Evolutionary conservation across 2,888 invertebrate genomes (phyloP).

Genomic region (Oxyscelio sp.): DNA sequence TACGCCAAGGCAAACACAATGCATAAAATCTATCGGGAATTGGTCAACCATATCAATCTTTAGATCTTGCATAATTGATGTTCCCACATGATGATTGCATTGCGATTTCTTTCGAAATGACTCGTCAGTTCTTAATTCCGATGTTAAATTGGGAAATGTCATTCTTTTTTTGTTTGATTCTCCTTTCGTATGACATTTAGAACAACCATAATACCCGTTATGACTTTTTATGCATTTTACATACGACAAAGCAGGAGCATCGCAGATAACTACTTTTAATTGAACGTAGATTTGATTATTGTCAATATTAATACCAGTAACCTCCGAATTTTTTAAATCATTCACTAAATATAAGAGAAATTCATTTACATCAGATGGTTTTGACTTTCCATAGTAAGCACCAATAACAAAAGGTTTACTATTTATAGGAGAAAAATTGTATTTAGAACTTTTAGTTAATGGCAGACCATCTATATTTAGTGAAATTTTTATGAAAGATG

Average conservation of each 20-base stretch:
- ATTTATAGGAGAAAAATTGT: conserved; percentile 11
- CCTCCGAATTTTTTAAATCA: conserved; percentile 15
- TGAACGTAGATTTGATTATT: background rate
- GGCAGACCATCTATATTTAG: background rate
- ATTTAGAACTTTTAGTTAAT: conserved; percentile 16
- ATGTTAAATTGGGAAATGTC: conserved; percentile 28
- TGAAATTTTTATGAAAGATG: no score
- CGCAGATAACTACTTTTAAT: conserved; percentile 29
- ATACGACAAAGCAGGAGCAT: conserved; percentile 30
- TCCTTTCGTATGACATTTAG: background rate
- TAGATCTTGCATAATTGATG: conserved; percentile 8
- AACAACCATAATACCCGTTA: conserved; percentile 26
- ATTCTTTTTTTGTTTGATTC: conserved; percentile 1
- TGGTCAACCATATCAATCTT: conserved; percentile 5
- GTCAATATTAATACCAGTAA: background rate
- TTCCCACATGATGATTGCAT: conserved; percentile 4
- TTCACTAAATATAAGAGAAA: conserved; percentile 13
- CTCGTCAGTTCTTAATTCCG: conserved; percentile 9
- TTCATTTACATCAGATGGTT: conserved; percentile 23
- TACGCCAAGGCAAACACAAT: no score
- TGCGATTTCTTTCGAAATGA: conserved; percentile 15
- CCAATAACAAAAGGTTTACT: conserved; percentile 37
- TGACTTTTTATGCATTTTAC: conserved; percentile 18
- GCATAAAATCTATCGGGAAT: conserved; percentile 34
- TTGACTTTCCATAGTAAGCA: conserved; percentile 29